Base-by-base conservation (phyloP, 2,888 invertebrate species). In the Drosophila falleni region DNA sequence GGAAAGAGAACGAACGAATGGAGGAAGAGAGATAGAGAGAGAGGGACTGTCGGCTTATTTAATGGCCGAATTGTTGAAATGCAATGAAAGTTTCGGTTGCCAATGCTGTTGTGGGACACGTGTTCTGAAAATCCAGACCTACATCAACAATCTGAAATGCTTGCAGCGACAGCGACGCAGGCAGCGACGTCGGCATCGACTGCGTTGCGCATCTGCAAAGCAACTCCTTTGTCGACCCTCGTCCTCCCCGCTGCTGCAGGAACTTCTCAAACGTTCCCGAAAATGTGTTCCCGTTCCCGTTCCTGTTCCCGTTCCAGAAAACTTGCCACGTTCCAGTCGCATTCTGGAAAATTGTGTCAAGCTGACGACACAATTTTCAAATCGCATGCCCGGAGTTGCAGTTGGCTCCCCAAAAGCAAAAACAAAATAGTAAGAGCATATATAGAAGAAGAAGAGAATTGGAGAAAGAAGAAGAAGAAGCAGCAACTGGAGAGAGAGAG, bases 291-390 rank as follows among this genome's bases (percentile, higher is more conserved):
- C 67, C 68, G 60, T 62, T 66, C 39, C 35, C 35, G 29, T 29
- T 29, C 8, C 29, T 6, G 29, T 29, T 29, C 33, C 39, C 16
- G 46, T 50, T 50, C 74, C 74, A 66, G 71, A 8, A 44, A 46
- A 51, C 35, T 64, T 58, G 71, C 47, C 16, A 37, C 76, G 51
- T 90, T 91, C 89, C 90, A 90, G 90, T 85, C 91, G 90, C 90
- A 89, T 78, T 83, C 81, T 91, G 91, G 82, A 90, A 90, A 91
- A 91, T 91, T 91, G 91, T 91, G 91, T 91, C 91, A 91, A 89
- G 86, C 89, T 86, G 84, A 87, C 89, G 89, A 89, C 82, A 83
- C 82, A 89, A 83, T 83, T 83, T 82, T 89, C 82, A 79, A 83
- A 87, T 88, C 89, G 90, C 90, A 85, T 89, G 84, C 89, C 71